phyloP scores from a whole-genome alignment of 2,888 invertebrate genomes.

The Pollenia griseotomentosa region DNA sequence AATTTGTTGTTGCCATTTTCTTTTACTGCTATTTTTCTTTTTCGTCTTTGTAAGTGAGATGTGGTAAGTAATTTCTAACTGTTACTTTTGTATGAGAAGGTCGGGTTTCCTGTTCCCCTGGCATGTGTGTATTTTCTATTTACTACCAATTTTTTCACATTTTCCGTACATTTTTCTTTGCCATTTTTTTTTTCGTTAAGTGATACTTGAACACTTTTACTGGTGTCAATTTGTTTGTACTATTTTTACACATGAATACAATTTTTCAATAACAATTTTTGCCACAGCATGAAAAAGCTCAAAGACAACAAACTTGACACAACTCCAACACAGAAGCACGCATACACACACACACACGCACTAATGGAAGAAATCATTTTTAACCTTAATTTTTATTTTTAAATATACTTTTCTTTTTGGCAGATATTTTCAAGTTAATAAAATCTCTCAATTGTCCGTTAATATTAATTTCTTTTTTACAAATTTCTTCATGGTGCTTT shows the following conservation, averaged over 20 bases:
- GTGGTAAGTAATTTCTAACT: constrained; percentile 44
- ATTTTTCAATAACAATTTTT: constrained; percentile 56
- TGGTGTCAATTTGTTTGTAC: constrained; percentile 63
- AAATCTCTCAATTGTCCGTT: constrained; percentile 42
- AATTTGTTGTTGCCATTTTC: constrained; percentile 26
- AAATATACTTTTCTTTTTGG: neutral
- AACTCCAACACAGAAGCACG: neutral
- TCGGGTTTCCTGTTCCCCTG: constrained; percentile 25
- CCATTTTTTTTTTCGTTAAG: constrained; percentile 35
- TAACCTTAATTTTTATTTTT: constrained; percentile 13
- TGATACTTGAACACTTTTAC: constrained; percentile 63
- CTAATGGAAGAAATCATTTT: constrained; percentile 16
- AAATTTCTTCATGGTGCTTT: neutral
- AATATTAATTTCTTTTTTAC: constrained; percentile 36
- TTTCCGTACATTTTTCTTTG: neutral
- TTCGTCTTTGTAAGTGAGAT: constrained; percentile 1
- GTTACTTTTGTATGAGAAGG: constrained; percentile 7
- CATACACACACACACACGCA: neutral
- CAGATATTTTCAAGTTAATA: constrained; percentile 45
- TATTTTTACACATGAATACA: constrained; percentile 57
- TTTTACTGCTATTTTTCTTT: neutral
- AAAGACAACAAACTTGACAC: neutral
- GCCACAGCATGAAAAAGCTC: constrained; percentile 9
- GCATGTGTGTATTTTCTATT: neutral
- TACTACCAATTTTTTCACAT: neutral